Conservation (phyloP, 2,113 vertebrate genomes). For the Entelurus aequoreus region DNA sequence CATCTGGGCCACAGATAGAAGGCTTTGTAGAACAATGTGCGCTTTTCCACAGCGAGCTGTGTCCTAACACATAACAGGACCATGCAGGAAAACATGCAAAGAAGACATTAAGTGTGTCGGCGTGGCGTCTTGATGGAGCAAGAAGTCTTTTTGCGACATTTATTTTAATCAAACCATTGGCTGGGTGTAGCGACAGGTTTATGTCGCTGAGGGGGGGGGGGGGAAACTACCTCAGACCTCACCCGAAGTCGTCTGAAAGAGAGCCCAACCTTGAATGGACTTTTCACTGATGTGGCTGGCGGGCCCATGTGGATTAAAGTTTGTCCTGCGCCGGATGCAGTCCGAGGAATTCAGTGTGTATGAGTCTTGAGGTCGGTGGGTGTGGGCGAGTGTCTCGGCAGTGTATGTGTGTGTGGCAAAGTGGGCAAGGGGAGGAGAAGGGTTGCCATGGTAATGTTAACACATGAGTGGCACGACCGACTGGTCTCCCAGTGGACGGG, state of each 20-base stretch:
- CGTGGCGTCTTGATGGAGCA: constrained; percentile 16
- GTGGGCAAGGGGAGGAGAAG: constrained; percentile 72
- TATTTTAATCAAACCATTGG: constrained; percentile 25
- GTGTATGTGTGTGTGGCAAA: constrained; percentile 55
- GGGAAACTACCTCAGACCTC: constrained; percentile 27
- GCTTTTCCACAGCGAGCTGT: constrained; percentile 28
- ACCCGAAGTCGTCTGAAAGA: constrained; percentile 47
- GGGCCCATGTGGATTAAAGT: constrained; percentile 55
- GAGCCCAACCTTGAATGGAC: constrained; percentile 39
- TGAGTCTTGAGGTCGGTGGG: constrained; percentile 55
- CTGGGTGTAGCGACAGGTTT: constrained; percentile 11
- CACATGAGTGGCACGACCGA: constrained; percentile 76
- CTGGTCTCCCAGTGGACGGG: constrained; percentile 70
- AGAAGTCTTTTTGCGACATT: constrained; percentile 18
- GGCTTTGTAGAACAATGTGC: constrained; percentile 43
- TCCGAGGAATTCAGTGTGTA: constrained; percentile 51
- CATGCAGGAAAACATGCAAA: constrained; percentile 10
- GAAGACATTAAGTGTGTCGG: constrained; percentile 6
- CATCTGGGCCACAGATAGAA: constrained; percentile 46
- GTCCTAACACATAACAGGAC: constrained; percentile 31
- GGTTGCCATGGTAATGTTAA: constrained; percentile 79
- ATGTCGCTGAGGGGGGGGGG: neutral
- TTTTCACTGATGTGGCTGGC: constrained; percentile 53
- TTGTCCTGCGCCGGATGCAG: constrained; percentile 52
- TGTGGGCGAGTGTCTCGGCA: constrained; percentile 56